phyloP scores from a whole-genome alignment of 2,797 vertebrate species.

The Menidia menidia region DNA sequence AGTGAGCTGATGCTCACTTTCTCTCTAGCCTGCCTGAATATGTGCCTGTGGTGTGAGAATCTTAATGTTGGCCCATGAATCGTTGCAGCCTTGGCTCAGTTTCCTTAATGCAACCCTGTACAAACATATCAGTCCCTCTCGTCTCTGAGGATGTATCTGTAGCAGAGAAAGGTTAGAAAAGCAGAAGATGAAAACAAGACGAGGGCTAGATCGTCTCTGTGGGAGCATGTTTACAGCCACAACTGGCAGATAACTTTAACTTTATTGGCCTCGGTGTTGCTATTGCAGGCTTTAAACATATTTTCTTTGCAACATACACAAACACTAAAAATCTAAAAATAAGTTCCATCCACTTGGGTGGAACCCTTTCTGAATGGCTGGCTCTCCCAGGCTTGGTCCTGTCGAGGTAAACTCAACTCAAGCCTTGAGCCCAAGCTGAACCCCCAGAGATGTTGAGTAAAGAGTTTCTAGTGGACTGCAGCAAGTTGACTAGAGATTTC shows the following conservation, averaged over 20 bases:
- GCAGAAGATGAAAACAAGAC: conserved; percentile 43
- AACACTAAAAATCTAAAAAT: conserved; percentile 65
- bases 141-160: conserved; percentile 56
- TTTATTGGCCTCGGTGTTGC: conserved; percentile 51
- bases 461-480: conserved; percentile 31
- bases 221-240: conserved; percentile 61
- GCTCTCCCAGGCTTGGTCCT: conserved; percentile 42
- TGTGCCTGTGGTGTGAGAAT: conserved; percentile 74
- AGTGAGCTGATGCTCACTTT: conserved; percentile 37
- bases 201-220: conserved; percentile 44
- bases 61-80: conserved; percentile 59
- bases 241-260: conserved; percentile 48
- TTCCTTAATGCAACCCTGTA: conserved; percentile 55
- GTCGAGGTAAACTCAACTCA: conserved; percentile 18
- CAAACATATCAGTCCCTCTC: conserved; percentile 68
- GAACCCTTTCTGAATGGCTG: conserved; percentile 9
- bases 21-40: conserved; percentile 49
- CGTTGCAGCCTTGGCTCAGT: conserved; percentile 53
- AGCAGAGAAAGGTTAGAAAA: conserved; percentile 39
- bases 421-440: conserved; percentile 21
- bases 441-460: conserved; percentile 17
- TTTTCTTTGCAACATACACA: conserved; percentile 64
- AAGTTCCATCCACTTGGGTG: conserved; percentile 40
- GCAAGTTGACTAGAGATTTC: conserved; percentile 12
- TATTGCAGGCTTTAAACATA: conserved; percentile 52